Evolutionary conservation across 2,113 vertebrate species (phyloP), one percentile per base, ranked within the genome.

Genomic region (Thymallus thymallus): DNA sequence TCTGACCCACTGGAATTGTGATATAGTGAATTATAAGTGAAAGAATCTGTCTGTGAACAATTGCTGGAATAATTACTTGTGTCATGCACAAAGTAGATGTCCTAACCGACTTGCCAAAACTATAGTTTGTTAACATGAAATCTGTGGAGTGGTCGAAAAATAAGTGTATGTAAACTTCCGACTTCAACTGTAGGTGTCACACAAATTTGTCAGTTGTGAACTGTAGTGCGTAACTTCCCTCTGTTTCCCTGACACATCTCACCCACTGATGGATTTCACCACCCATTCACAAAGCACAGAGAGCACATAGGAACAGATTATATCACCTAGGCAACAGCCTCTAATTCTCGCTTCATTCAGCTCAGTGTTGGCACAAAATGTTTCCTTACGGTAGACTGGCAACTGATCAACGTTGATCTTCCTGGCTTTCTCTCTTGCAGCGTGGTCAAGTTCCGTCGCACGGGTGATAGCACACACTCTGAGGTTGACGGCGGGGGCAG

Each of bases 391-490:
- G 51, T 69, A 68, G 48, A 24, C 30, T 22, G 51, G 14, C 68
- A 22, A 22, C 64, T 9, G 72, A 45, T 23, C 16, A 14, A 56
- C 13, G 30, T 51, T 48, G 3, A 41, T 35, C 6, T 64, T n/a
- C 16, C 18, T 63, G 14, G 32, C 14, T 16, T 30, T 62, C 20
- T 68, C 26, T 75, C 61, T 78, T 74, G 51, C 78, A 99, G 98
- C 78, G 95, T 99, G 88, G 94, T 99, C 84, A 97, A 97, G 76
- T 99, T 99, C 80, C 96, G 97, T 32, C 96, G 94, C 75, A 99
- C 98, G 0, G 98, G 98, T 5, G 97, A 99, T 82, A 99, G 97
- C 58, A 84, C 94, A 0, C 94, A 93, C 84, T 98, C 98, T 5
- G 96, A 97, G 10, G 96, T 98, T 23, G 97, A 98, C 41, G 79